Conservation (phyloP, 1,140 invertebrate genomes). For the Drosophila truncata region DNA sequence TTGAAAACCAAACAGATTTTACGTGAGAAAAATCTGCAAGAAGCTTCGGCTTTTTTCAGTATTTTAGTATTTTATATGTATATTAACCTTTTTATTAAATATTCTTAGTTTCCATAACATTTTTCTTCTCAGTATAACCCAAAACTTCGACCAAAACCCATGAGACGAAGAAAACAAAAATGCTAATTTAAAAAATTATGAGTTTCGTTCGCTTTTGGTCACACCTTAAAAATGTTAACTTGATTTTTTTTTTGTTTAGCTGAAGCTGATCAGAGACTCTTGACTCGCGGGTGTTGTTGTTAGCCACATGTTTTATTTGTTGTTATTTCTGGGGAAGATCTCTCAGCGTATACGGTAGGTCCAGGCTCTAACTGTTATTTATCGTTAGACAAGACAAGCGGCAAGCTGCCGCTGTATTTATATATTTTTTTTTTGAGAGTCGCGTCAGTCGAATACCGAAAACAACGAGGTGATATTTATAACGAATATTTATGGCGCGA, state of each 20-base stretch:
- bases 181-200: slow-evolving; percentile 85
- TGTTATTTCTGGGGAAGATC: slow-evolving; percentile 32
- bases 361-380: slow-evolving; percentile 81
- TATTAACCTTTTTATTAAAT: no score
- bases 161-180: slow-evolving; percentile 58
- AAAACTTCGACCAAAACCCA: slow-evolving; percentile 24
- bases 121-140: slow-evolving; percentile 14
- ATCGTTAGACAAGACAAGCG: slow-evolving; percentile 81
- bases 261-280: slow-evolving; percentile 29
- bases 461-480: slow-evolving; percentile 68
- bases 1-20: no score
- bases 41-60: no score
- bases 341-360: slow-evolving; percentile 74
- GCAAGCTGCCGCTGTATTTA: slow-evolving; percentile 65
- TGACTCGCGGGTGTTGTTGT: slow-evolving; percentile 11
- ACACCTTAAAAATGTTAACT: slow-evolving; percentile 80
- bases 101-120: background rate
- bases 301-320: slow-evolving; percentile 13
- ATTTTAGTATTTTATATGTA: no score
- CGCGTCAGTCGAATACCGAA: slow-evolving; percentile 13
- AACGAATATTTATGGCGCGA: slow-evolving; percentile 70
- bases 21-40: no score
- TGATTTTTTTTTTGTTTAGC: slow-evolving; percentile 23
- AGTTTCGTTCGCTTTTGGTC: slow-evolving; percentile 84
- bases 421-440: slow-evolving; percentile 24